A percentile compares a stretch with the other conserved stretches of the same genome.
Conservation (phyloP, 2,113 vertebrate species). For the Pheucticus melanocephalus region DNA sequence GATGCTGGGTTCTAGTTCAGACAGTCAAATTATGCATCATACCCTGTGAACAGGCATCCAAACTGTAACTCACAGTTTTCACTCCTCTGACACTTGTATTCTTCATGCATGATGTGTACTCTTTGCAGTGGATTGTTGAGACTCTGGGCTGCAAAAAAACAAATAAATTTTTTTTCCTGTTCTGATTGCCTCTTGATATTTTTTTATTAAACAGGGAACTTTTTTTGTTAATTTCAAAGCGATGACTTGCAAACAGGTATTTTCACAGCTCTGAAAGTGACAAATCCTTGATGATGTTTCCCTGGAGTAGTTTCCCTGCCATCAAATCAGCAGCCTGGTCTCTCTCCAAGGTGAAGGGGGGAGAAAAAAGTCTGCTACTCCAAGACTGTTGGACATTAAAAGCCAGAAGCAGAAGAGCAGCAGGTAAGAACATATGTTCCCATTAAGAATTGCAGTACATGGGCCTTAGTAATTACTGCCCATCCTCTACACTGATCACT, state of each 20-base stretch:
- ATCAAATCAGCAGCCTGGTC: background rate
- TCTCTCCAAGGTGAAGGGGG: background rate
- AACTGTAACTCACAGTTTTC: background rate
- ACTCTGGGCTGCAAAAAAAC: background rate
- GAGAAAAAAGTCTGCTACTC: background rate
- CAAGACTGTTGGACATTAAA: background rate
- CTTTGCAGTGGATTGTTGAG: background rate
- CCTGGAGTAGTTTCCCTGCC: background rate
- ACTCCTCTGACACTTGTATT: background rate
- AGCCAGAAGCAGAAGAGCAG: background rate
- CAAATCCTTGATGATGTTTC: background rate
- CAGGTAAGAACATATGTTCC: background rate
- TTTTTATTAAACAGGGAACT: background rate
- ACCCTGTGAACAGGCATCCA: background rate
- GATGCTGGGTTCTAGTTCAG: background rate
- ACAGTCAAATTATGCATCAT: background rate
- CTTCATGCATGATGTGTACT: background rate
- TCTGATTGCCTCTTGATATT: background rate
- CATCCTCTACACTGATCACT: background rate
- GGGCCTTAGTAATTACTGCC: background rate
- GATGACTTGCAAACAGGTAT: background rate
- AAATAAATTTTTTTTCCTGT: background rate
- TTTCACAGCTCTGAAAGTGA: background rate
- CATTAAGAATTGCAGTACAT: background rate
- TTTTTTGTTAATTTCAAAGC: background rate